Conservation (phyloP, 1,140 invertebrate genomes). For the Euura saliciscinereae region DNA sequence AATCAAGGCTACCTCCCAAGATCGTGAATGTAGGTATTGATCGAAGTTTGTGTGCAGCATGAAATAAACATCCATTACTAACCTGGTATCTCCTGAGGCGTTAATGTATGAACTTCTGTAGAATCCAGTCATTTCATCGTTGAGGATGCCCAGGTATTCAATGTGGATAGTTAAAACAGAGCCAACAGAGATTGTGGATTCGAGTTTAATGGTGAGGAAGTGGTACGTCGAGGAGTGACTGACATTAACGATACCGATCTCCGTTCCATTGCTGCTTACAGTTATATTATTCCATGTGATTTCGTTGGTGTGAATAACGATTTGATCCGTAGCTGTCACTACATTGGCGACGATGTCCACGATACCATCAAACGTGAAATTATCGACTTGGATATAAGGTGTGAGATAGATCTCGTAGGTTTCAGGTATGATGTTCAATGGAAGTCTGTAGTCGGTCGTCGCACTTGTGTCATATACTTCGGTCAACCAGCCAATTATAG, state of each 20-base stretch:
- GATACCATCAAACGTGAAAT: conserved; percentile 26
- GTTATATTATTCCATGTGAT: conserved; percentile 17
- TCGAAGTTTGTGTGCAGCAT: too few relatives aligned
- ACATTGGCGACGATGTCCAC: conserved; percentile 15
- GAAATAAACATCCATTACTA: background rate
- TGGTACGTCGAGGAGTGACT: background rate
- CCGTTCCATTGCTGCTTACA: conserved; percentile 7
- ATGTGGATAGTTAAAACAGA: conserved; percentile 55
- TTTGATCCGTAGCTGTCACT: conserved; percentile 15
- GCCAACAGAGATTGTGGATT: conserved; percentile 35
- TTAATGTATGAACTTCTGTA: conserved; percentile 74
- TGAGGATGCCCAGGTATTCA: conserved; percentile 58
- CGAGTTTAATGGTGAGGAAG: conserved; percentile 42
- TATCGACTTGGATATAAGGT: conserved; percentile 11
- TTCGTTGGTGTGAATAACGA: conserved; percentile 24
- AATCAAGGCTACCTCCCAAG: too few relatives aligned
- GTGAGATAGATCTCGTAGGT: conserved; percentile 30
- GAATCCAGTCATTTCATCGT: conserved; percentile 71
- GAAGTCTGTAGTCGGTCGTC: conserved; percentile 35
- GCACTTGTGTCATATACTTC: background rate
- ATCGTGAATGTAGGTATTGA: too few relatives aligned
- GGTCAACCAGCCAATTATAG: conserved; percentile 1
- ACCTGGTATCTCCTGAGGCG: conserved; percentile 44
- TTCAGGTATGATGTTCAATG: conserved; percentile 31
- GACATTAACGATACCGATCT: background rate